Conservation (phyloP, 2,113 vertebrate species). For the Rostratula benghalensis region DNA sequence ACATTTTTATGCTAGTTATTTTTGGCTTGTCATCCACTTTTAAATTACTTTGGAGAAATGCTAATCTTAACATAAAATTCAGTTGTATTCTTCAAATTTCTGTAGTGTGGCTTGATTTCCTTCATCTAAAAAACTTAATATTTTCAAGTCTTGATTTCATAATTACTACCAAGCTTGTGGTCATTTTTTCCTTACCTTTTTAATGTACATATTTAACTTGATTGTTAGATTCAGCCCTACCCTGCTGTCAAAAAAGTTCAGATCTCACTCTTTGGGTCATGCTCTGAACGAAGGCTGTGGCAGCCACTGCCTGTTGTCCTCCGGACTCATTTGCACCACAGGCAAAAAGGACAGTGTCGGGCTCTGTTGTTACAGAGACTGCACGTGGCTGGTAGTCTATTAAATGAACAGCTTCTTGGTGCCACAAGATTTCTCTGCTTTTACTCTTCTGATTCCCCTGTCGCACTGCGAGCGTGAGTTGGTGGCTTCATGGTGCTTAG, state of each 20-base stretch:
- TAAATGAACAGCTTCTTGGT: not conserved
- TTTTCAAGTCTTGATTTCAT: not conserved
- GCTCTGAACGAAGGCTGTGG: not conserved
- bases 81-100: not conserved
- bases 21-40: not conserved
- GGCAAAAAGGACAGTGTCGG: not conserved
- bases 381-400: fast-evolving
- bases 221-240: not conserved
- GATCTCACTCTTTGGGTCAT: not conserved
- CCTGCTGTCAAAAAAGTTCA: not conserved
- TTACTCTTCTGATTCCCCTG: not conserved
- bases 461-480: not conserved
- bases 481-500: not conserved
- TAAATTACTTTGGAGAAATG: not conserved
- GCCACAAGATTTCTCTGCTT: not conserved
- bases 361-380: not conserved
- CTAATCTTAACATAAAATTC: not conserved
- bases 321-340: not conserved
- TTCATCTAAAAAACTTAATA: not conserved
- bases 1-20: not conserved
- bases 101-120: not conserved
- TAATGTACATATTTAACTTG: not conserved
- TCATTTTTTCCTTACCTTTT: not conserved
- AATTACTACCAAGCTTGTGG: not conserved
- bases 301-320: not conserved